Percentiles rank a stretch among this genome's conserved stretches.
Evolutionary conservation across 2,888 invertebrate genomes (phyloP).

Genomic region (Netelia melanura): DNA sequence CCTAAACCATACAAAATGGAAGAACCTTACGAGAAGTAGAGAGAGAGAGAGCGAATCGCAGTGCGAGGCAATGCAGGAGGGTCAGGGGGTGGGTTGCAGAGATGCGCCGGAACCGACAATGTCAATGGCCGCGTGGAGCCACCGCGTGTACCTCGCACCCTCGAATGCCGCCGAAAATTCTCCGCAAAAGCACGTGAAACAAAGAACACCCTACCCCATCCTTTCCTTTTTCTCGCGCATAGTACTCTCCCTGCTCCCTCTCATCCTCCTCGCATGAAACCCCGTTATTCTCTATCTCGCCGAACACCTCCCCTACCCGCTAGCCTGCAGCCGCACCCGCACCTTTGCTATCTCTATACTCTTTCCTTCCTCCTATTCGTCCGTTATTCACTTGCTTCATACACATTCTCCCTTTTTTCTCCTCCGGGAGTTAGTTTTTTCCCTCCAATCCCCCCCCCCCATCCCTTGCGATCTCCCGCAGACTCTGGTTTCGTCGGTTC

Average conservation of each 20-base stretch:
- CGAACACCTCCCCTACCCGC: slow-evolving; percentile 43
- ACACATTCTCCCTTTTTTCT: slow-evolving; percentile 25
- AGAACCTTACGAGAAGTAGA: slow-evolving; percentile 9
- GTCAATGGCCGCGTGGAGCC: slow-evolving; percentile 72
- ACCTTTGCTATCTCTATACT: slow-evolving; percentile 49
- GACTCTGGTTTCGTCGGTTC: slow-evolving; percentile 43
- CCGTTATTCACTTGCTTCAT: slow-evolving; percentile 44
- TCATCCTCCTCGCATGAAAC: slow-evolving; percentile 42
- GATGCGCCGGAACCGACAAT: slow-evolving; percentile 74
- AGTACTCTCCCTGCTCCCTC: slow-evolving; percentile 70
- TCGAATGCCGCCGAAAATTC: slow-evolving; percentile 78
- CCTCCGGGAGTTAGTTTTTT: slow-evolving; percentile 16
- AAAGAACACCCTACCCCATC: slow-evolving; percentile 71
- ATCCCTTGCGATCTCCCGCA: slow-evolving; percentile 12
- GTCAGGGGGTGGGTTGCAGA: slow-evolving; percentile 66
- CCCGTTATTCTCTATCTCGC: slow-evolving; percentile 59
- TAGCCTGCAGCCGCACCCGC: neutral
- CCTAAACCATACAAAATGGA: slow-evolving; percentile 48
- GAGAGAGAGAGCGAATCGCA: slow-evolving; percentile 30
- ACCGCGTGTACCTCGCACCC: slow-evolving; percentile 73
- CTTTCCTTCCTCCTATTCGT: slow-evolving; percentile 46
- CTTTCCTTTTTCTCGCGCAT: slow-evolving; percentile 7
- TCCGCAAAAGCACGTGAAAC: slow-evolving; percentile 79
- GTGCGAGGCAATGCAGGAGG: slow-evolving; percentile 55
- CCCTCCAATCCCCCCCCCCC: neutral